phyloP scores from a whole-genome alignment of 2,113 vertebrate genomes.

The Panthera leo region DNA sequence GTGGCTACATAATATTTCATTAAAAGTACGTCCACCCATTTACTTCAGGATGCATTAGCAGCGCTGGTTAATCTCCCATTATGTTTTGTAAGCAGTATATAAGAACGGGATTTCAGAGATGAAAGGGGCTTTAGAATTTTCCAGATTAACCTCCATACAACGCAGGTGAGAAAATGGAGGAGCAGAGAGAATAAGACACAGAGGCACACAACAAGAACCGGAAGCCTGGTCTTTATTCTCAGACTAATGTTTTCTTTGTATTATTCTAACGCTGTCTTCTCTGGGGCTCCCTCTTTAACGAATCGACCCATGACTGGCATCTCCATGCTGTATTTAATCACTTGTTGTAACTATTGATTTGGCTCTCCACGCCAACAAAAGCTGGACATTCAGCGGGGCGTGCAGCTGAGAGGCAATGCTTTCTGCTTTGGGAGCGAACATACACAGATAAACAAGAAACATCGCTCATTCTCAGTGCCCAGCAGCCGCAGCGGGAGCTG shows the following conservation, averaged over 20 bases:
- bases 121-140: background rate
- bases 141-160: background rate
- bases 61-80: background rate
- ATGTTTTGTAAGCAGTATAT: background rate
- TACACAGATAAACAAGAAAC: background rate
- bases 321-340: slow-evolving; percentile 21
- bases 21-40: background rate
- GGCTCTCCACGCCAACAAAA: slow-evolving; percentile 14
- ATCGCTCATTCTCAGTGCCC: background rate
- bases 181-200: background rate
- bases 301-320: background rate
- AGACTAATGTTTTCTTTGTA: background rate
- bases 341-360: slow-evolving; percentile 38
- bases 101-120: background rate
- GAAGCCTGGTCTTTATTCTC: background rate
- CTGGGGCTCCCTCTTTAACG: background rate
- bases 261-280: background rate
- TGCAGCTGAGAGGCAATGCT: slow-evolving; percentile 17
- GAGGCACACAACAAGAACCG: background rate
- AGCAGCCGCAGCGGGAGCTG: background rate
- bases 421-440: background rate
- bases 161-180: background rate
- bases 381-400: background rate
- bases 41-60: background rate
- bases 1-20: background rate